These are phyloP conservation scores for Drosophila paranaensis DNA, from an alignment of 2,888 invertebrate species.

Conservation along the genomic window DNA sequence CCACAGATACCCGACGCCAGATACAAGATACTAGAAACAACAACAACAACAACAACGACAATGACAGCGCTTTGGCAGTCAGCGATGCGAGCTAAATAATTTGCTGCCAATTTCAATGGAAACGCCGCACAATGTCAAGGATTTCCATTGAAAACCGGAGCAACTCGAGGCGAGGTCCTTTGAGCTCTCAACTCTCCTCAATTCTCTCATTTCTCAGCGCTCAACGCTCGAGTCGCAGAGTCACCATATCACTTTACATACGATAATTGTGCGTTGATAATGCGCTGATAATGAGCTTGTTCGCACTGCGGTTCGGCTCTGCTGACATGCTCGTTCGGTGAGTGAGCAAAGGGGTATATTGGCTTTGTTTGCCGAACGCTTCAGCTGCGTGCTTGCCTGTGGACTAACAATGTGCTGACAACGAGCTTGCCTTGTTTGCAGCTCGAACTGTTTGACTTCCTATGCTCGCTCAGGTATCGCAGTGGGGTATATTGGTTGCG, in stretches of 20 bases:
- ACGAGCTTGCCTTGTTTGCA: not conserved
- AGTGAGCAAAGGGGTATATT: not conserved
- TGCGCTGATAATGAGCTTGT: slow-evolving; percentile 59
- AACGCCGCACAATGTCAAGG: slow-evolving; percentile 73
- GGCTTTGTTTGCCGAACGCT: not conserved
- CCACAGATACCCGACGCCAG: slow-evolving; percentile 12
- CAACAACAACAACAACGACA: slow-evolving; percentile 13
- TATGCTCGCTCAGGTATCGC: not conserved
- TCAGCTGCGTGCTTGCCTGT: not conserved
- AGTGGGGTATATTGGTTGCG: not conserved
- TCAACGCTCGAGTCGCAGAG: slow-evolving; percentile 24
- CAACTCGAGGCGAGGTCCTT: not conserved
- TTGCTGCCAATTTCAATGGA: slow-evolving; percentile 47
- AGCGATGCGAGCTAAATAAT: slow-evolving; percentile 50
- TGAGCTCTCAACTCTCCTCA: not conserved
- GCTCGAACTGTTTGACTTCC: not conserved
- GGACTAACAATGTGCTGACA: not conserved
- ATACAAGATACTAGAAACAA: slow-evolving; percentile 11
- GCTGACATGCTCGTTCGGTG: not conserved
- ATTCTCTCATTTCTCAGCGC: not conserved
- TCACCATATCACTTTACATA: slow-evolving; percentile 72
- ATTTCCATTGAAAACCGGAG: slow-evolving; percentile 41
- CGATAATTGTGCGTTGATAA: slow-evolving; percentile 77
- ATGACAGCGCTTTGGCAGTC: slow-evolving; percentile 20
- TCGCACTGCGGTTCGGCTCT: slow-evolving; percentile 5